Evolutionary conservation across 2,797 vertebrate genomes (phyloP).

Genomic region (Diceros bicornis): DNA sequence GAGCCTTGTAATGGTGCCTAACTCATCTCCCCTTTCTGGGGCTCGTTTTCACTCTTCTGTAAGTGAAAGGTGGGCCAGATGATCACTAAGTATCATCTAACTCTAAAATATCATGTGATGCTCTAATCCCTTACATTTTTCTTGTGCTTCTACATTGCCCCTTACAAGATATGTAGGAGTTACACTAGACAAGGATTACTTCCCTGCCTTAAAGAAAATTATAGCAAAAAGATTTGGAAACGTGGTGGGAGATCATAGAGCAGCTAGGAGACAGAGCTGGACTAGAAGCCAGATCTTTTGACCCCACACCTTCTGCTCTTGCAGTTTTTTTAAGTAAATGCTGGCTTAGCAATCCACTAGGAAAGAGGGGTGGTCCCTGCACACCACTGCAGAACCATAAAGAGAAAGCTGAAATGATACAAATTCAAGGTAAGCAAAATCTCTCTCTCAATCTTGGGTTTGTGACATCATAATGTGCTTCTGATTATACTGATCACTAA

Average conservation of each 20-base stretch:
- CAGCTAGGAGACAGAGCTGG: neutral
- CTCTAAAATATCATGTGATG: neutral
- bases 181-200: neutral
- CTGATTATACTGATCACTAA: neutral
- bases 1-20: neutral
- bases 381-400: neutral
- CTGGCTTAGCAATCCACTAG: neutral
- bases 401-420: neutral
- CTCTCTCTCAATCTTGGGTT: neutral
- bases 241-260: neutral
- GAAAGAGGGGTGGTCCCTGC: neutral
- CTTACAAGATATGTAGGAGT: neutral
- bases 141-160: neutral
- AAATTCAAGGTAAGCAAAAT: neutral
- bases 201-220: neutral
- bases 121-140: neutral
- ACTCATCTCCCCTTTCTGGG: neutral
- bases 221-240: constrained; percentile 10
- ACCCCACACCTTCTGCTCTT: neutral
- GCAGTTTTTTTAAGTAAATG: neutral
- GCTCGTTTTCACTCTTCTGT: neutral
- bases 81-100: neutral
- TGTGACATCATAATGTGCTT: neutral
- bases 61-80: neutral
- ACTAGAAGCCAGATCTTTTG: neutral